Evolutionary conservation across 1,140 invertebrate genomes (phyloP), one percentile per base, ranked within the genome.

Genomic region (Sesamia nonagrioides): DNA sequence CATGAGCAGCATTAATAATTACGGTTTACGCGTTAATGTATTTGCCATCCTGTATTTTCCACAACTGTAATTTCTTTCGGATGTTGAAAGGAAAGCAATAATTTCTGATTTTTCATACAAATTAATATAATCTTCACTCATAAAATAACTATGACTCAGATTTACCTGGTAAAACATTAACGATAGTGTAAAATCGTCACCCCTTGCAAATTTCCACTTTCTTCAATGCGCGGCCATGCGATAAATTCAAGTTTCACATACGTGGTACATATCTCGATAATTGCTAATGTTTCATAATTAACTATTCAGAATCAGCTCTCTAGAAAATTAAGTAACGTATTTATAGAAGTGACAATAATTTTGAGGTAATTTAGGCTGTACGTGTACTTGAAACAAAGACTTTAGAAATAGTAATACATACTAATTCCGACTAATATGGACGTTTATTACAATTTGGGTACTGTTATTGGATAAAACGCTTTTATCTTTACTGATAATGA

Each of bases 191-290:
- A 71, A 78, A 78, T 78, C 54, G 76, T 78, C 77, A 76, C 61
- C 78, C 75, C 45, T 82, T 79, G 58, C 72, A 81, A 79, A 80
- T 86, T 83, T 87, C 84, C 87, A 89, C 86, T 89, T 88, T 88
- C 88, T 82, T 88, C 80, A 66, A 83, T 79, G 81, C 68, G 73
- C 86, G 82, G 52, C 82, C 76, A 86, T 83, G 87, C 86, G 84
- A 78, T 82, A 81, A 85, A 84, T 83, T 82, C 83, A 79, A 82
- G 82, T 86, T 88, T 88, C 86, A 84, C 82, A 82, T 83, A 84
- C 84, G 75, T 73, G 78, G 66, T 79, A 61, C 73, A 72, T 72
- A 78, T 73, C 69, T 74, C 54, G 40, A 52, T 81, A 77, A 77
- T 81, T 81, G 69, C 75, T 63, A 33, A 63, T 56, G 61, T 69